phyloP scores from a whole-genome alignment of 2,797 vertebrate species.

The Ptychadena robeensis region DNA sequence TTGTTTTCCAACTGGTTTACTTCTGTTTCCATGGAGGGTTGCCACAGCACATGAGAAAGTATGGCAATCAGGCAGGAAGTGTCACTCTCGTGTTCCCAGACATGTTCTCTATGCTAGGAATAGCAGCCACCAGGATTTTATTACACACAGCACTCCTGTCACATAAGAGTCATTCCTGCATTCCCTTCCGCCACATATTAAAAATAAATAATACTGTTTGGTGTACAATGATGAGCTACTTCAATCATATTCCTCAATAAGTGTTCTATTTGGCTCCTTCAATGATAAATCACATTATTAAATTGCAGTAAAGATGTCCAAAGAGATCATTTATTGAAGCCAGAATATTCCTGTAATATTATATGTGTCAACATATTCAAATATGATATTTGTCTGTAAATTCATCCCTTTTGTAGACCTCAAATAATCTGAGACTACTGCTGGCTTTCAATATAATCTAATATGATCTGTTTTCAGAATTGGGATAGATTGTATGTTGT shows the following conservation, averaged over 20 bases:
- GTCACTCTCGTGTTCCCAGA: constrained; percentile 28
- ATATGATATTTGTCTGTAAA: no score
- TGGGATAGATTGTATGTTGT: no score
- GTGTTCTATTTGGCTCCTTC: no score
- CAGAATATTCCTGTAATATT: no score
- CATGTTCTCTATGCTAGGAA: constrained; percentile 56
- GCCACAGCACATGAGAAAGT: constrained; percentile 50
- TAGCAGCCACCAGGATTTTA: constrained; percentile 16
- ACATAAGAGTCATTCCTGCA: background rate
- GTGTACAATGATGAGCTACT: background rate
- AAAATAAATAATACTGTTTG: background rate
- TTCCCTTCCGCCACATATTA: background rate
- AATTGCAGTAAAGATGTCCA: no score
- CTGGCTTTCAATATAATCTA: no score
- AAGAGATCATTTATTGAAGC: no score
- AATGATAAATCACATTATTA: no score
- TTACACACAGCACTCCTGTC: constrained; percentile 20
- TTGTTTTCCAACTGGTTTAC: constrained; percentile 40
- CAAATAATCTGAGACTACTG: no score
- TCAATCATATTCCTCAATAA: background rate
- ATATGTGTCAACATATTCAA: no score
- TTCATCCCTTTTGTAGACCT: no score
- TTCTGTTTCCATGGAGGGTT: constrained; percentile 55
- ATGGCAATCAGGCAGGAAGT: constrained; percentile 43
- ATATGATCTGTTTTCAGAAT: no score